phyloP scores from a whole-genome alignment of 2,797 vertebrate species.

The Streptopelia turtur region DNA sequence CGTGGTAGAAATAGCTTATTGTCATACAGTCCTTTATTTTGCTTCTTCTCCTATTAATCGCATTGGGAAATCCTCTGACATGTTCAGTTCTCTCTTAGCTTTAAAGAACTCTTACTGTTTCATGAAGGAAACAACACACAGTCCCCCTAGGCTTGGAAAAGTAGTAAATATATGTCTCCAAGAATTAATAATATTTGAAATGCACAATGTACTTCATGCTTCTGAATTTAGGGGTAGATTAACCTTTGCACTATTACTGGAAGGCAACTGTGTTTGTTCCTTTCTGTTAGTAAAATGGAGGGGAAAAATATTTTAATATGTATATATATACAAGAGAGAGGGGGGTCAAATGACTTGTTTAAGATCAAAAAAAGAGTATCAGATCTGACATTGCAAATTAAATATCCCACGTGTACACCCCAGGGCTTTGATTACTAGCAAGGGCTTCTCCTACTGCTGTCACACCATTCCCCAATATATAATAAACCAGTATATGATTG shows the following conservation, averaged over 20 bases:
- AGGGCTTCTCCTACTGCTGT: background rate
- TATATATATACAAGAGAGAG: background rate
- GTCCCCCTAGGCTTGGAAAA: background rate
- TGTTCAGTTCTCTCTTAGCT: background rate
- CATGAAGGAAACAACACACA: background rate
- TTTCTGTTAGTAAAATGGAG: background rate
- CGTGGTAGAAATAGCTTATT: background rate
- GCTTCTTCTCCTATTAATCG: background rate
- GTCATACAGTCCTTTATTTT: background rate
- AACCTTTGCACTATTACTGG: constrained; percentile 38
- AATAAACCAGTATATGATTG: background rate
- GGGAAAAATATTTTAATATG: background rate
- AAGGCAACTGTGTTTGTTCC: constrained; percentile 13
- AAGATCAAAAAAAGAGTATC: background rate
- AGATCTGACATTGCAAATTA: background rate
- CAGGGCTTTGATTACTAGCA: background rate
- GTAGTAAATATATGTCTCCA: background rate
- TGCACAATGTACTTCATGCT: background rate
- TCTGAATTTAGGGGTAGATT: constrained; percentile 31
- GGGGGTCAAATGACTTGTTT: background rate
- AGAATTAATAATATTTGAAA: constrained; percentile 51
- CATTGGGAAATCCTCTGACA: background rate
- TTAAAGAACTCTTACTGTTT: background rate
- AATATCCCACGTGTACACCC: background rate
- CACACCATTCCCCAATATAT: background rate